Conservation (phyloP, 2,888 invertebrate species). For the Acrobasis consociella region DNA sequence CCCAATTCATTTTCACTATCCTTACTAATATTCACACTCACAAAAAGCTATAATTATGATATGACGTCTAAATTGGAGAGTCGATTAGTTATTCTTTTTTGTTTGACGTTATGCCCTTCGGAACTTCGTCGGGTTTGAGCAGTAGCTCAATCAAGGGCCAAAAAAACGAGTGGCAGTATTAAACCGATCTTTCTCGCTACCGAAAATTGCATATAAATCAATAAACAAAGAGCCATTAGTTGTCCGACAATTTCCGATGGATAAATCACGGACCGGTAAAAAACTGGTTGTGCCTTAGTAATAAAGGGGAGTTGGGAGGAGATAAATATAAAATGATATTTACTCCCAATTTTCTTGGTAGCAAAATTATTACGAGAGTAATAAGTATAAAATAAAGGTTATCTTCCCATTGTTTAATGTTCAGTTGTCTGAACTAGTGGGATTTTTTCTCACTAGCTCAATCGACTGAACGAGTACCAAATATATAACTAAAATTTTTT, state of each 20-base stretch:
- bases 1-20: constrained; percentile 68
- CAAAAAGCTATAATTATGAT: constrained; percentile 62
- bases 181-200: constrained; percentile 70
- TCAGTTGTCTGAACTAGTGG: no score
- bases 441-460: no score
- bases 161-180: constrained; percentile 62
- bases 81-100: constrained; percentile 31
- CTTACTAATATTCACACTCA: constrained; percentile 62
- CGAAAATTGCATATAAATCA: constrained; percentile 81
- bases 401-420: no score
- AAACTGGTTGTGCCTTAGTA: constrained; percentile 61
- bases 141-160: constrained; percentile 66
- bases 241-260: constrained; percentile 80
- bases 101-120: constrained; percentile 36
- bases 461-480: no score
- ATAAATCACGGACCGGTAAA: constrained; percentile 71
- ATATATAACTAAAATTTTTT: no score
- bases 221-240: constrained; percentile 81
- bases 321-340: constrained; percentile 44
- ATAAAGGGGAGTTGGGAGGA: constrained; percentile 52
- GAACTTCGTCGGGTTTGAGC: constrained; percentile 49
- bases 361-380: not conserved
- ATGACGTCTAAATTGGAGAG: constrained; percentile 53
- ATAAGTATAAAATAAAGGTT: no score
- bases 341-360: constrained; percentile 13